Evolutionary conservation across 92 coral and sea anemone species (phyloP).

Genomic region (Desmophyllum pertusum): DNA sequence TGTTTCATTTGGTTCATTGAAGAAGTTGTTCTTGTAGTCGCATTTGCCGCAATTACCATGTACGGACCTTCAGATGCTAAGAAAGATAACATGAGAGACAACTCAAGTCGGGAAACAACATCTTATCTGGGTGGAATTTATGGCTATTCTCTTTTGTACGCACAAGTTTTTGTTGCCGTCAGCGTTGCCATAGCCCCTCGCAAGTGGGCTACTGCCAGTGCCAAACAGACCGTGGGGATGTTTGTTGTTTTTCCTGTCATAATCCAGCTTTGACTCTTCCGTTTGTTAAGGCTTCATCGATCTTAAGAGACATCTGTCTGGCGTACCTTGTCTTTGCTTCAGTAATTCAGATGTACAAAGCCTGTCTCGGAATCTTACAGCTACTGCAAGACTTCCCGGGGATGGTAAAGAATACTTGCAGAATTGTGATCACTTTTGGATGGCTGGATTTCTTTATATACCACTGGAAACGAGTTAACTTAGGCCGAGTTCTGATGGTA

Average conservation of each 20-base stretch:
- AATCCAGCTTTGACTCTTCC: constrained; percentile 67
- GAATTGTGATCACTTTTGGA: constrained; percentile 72
- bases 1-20: constrained; percentile 37
- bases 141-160: constrained; percentile 60
- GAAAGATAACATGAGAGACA: background rate
- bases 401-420: constrained; percentile 42
- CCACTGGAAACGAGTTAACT: constrained; percentile 74
- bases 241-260: constrained; percentile 70
- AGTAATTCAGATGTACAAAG: constrained; percentile 59
- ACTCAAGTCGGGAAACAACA: background rate
- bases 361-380: constrained; percentile 32
- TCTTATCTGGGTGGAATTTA: constrained; percentile 28
- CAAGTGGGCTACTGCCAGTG: constrained; percentile 65
- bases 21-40: constrained; percentile 31
- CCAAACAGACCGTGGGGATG: constrained; percentile 64
- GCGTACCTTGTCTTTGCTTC: constrained; percentile 52
- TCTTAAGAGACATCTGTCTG: constrained; percentile 48
- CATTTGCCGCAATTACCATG: constrained; percentile 14
- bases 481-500: constrained; percentile 68
- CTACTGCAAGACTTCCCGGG: constrained; percentile 38
- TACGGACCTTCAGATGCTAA: constrained; percentile 3
- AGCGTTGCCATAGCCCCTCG: constrained; percentile 74
- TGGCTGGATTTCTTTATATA: constrained; percentile 73
- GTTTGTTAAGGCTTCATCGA: constrained; percentile 50
- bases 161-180: constrained; percentile 74